These are phyloP conservation scores for Rhyzopertha dominica DNA, from an alignment of 1,140 invertebrate species.

Conservation along the genomic window DNA sequence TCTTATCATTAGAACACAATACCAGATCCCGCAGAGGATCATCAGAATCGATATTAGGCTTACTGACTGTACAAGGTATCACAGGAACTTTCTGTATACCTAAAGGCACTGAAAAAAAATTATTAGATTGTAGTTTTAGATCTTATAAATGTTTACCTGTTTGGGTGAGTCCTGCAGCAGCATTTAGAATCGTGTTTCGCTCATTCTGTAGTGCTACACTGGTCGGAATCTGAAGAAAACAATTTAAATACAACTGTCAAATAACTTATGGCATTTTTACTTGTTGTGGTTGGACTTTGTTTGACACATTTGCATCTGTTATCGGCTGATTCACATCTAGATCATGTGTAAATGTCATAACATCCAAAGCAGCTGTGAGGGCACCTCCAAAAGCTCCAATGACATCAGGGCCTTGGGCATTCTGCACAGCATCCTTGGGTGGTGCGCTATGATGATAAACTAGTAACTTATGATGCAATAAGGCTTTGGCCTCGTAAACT, in stretches of 20 bases:
- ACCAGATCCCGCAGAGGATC: conserved; percentile 55
- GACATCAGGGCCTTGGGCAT: conserved; percentile 40
- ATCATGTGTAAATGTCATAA: conserved; percentile 73
- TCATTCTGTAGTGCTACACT: conserved; percentile 15
- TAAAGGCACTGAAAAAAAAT: conserved; percentile 4
- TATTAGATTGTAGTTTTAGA: background rate
- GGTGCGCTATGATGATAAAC: conserved; percentile 29
- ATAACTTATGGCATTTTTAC: background rate
- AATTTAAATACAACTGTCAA: background rate
- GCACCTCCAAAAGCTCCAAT: conserved; percentile 57
- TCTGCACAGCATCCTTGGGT: conserved; percentile 36
- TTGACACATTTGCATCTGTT: conserved; percentile 14
- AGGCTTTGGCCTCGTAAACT: background rate
- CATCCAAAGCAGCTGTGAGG: conserved; percentile 70
- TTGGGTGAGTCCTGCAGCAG: too few species aligned
- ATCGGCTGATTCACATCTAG: conserved; percentile 44
- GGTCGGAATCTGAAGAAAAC: background rate
- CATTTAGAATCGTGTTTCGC: conserved; percentile 11
- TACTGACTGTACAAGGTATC: background rate
- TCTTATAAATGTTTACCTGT: background rate
- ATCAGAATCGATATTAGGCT: too few species aligned
- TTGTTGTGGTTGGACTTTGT: conserved; percentile 3
- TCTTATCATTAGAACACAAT: conserved; percentile 46
- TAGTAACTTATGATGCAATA: conserved; percentile 3
- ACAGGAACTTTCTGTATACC: too few species aligned